Base-by-base conservation (phyloP, 1,140 invertebrate species). In the Drosophila nigrodunni region DNA sequence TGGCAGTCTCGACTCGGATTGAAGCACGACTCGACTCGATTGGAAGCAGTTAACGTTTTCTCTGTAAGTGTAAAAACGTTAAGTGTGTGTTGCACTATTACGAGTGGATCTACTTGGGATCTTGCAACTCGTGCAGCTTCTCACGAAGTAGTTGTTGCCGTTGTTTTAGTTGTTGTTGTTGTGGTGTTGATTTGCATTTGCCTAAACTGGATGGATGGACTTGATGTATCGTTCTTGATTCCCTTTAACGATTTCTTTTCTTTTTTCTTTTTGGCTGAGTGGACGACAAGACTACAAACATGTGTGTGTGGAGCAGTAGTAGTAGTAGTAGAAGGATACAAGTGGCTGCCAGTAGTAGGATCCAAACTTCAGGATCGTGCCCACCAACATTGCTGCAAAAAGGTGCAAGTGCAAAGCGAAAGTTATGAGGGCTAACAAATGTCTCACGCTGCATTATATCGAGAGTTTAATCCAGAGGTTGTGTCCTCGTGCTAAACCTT, bases 141-240 rank as follows among this genome's bases (percentile, higher is more conserved):
- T 37, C 15, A 13, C 4, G 34, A 49, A 15, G 57, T 30, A 30
- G 10, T 25, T 54, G 35, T 69, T 15, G 13, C 25, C 34, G 55
- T 46, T 59, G 49, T 30, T 30, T 30, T 6, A 30, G 25, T 77
- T 79, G 83, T 79, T 70, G 82, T 78, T 77, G 82, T 73, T 58
- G 77, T 72, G 44, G 61, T 55, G 47, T 41, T 61, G 69, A 44
- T 64, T 62, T 43, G 52, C 37, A 46, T 5, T 67, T 68, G 66
- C 66, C 70, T 78, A 76, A 21, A 47, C 43, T 46, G 43, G 13
- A 46, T 86, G 78, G 85, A 88, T 89, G 85, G 78, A 89, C 82
- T 87, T 88, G 85, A 89, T 89, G 85, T 82, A 89, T 89, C 85
- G 85, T 89, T 86, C 60, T 89, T 77, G 85, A 79, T 89, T 86